phyloP scores from a whole-genome alignment of 2,797 vertebrate species.

The Chromobotia macracanthus region DNA sequence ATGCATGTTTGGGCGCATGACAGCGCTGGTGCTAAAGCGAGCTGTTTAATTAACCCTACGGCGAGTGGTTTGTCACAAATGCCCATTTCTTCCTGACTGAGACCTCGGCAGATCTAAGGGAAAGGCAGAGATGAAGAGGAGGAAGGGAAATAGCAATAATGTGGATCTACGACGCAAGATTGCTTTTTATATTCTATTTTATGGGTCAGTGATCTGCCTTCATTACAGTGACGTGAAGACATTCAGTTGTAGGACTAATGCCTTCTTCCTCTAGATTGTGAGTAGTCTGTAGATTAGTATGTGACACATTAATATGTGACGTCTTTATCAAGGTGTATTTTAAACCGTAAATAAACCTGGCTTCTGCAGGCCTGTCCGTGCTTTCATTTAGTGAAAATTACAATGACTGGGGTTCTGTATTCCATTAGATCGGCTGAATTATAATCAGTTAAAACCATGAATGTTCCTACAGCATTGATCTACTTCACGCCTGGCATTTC shows the following conservation, averaged over 20 bases:
- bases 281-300: conserved; percentile 61
- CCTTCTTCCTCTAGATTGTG: conserved; percentile 47
- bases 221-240: conserved; percentile 84
- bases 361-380: conserved; percentile 35
- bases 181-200: conserved; percentile 86
- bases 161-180: conserved; percentile 86
- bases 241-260: conserved; percentile 75
- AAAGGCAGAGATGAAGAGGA: conserved; percentile 54
- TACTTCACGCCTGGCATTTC: conserved; percentile 52
- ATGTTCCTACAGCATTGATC: conserved; percentile 53
- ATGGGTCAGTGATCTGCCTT: conserved; percentile 90
- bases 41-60: conserved; percentile 94
- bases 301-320: conserved; percentile 61
- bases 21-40: conserved; percentile 86
- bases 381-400: conserved; percentile 56
- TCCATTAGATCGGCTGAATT: conserved; percentile 57
- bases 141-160: conserved; percentile 77
- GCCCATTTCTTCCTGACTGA: conserved; percentile 85
- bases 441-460: conserved; percentile 59
- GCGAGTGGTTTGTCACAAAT: conserved; percentile 78
- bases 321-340: conserved; percentile 63
- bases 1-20: conserved; percentile 90
- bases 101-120: conserved; percentile 69
- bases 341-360: conserved; percentile 59
- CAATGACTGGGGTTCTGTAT: conserved; percentile 44